Percentiles rank a stretch among this genome's conserved stretches.
These are phyloP conservation scores for Hippasteria phrygiana DNA, from an alignment of 53 echinoderm and acorn worm species.

Conservation along the genomic window DNA sequence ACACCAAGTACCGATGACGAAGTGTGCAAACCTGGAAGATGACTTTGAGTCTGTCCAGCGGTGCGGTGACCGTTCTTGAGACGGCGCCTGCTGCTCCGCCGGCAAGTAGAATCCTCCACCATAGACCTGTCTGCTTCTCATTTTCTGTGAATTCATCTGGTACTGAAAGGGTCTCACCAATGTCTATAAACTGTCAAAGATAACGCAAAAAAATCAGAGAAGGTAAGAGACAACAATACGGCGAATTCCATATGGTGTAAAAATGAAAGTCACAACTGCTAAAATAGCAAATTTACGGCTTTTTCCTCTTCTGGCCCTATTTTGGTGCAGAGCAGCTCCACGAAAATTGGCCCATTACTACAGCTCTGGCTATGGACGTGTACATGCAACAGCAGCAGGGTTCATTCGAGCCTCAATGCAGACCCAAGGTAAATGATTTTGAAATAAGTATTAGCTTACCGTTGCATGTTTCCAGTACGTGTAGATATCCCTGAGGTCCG, in stretches of 20 bases:
- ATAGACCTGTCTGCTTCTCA: conserved; percentile 90
- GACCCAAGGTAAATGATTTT: no score
- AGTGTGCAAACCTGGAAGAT: conserved; percentile 99
- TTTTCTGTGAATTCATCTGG: conserved; percentile 99
- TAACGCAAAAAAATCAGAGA: neutral
- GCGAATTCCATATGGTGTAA: no score
- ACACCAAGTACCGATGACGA: no score
- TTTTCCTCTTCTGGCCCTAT: no score
- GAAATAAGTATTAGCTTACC: conserved; percentile 76
- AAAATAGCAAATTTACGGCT: no score
- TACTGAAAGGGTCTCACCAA: conserved; percentile 95
- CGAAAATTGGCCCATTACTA: no score
- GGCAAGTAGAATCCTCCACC: conserved; percentile 96
- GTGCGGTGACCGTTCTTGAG: conserved; percentile 95
- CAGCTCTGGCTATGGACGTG: no score
- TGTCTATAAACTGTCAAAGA: conserved; percentile 84
- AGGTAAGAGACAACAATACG: no score
- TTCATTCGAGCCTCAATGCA: no score
- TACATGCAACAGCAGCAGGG: no score
- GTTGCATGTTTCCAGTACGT: conserved; percentile 99
- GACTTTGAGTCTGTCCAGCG: conserved; percentile 97
- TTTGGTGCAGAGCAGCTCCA: no score
- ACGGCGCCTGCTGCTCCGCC: conserved; percentile 97
- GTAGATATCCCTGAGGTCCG: conserved; percentile 91
- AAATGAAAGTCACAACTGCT: no score